Base-by-base conservation (phyloP, 53 echinoderm and acorn worm genomes). In the Echinarachnius parma region DNA sequence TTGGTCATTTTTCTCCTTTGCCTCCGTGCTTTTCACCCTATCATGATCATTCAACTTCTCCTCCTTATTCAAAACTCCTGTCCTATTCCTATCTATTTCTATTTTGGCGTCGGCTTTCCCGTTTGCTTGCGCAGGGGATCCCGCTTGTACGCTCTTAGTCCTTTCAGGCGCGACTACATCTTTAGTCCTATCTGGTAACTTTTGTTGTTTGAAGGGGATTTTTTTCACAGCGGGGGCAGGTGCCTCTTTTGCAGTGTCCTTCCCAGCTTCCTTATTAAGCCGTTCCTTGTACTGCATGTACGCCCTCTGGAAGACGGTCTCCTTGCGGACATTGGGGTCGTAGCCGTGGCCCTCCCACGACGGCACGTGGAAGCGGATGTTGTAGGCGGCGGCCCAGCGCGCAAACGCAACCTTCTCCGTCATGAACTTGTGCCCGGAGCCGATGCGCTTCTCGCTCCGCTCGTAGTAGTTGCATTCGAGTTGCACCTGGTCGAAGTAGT, bases 351-450 rank as follows among this genome's bases (percentile, higher is more conserved):
- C 77, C 31, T 76, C 77, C 91, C 91, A 91, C 1, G 91, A 80
- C 0, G 91, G 91, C 5, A 78, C 46, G 52, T 87, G 83, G 46
- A 91, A 91, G 8, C 63, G 71, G 21, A 91, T 91, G 37, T 80
- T 77, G 69, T 91, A 87, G 21, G 47, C 50, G 59, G 76, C 68
- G 24, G 91, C 86, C 91, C 91, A 91, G 32, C 83, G 79, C 9
- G 77, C 91, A 35, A 91, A 85, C 0, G 86, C 64, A 15, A 86
- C 83, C 53, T 91, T 91, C 63, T 91, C 91, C 1, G 91, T 87
- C 23, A 86, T 75, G 68, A 90, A 90, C 76, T 90, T 90, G 62
- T 90, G 90, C 14, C 90, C 90, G 0, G 69, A 78, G 0, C 18
- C 60, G 8, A 78, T 37, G 20, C 75, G 63, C n/a, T 59, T 82